phyloP scores from a whole-genome alignment of 2,888 invertebrate genomes.

The Argyresthia albistria region DNA sequence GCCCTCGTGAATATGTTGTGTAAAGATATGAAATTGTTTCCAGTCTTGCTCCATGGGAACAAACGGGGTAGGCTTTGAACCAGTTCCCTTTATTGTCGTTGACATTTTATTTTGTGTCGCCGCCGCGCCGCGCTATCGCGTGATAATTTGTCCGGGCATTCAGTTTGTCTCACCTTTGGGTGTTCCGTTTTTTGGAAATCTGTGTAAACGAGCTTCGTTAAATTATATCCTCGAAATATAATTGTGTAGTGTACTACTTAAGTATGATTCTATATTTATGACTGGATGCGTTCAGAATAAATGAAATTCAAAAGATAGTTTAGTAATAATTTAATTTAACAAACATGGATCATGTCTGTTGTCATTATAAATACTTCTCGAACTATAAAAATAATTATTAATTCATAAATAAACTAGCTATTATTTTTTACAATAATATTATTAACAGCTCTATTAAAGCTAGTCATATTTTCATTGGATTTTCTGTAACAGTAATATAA shows the following conservation, averaged over 20 bases:
- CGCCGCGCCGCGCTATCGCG: background rate
- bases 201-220: too few species aligned
- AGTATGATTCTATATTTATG: too few species aligned
- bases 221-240: too few species aligned
- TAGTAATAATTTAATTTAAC: slow-evolving; percentile 68
- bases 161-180: background rate
- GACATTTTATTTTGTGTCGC: slow-evolving; percentile 4
- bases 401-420: slow-evolving; percentile 69
- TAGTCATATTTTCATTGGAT: slow-evolving; percentile 58
- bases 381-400: slow-evolving; percentile 71
- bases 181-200: too few species aligned
- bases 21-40: slow-evolving; percentile 68
- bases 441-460: slow-evolving; percentile 66
- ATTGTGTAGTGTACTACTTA: too few species aligned
- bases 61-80: slow-evolving; percentile 14
- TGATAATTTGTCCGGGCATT: slow-evolving; percentile 1
- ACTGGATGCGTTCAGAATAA: slow-evolving; percentile 16
- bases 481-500: slow-evolving; percentile 62
- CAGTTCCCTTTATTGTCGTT: background rate
- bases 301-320: slow-evolving; percentile 23
- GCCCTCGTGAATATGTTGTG: slow-evolving; percentile 60
- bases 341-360: slow-evolving; percentile 56
- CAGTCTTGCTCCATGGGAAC: slow-evolving; percentile 54
- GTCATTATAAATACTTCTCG: slow-evolving; percentile 65
- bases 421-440: slow-evolving; percentile 61